Conservation (phyloP, 2,113 vertebrate species). For the Tringa solitaria region DNA sequence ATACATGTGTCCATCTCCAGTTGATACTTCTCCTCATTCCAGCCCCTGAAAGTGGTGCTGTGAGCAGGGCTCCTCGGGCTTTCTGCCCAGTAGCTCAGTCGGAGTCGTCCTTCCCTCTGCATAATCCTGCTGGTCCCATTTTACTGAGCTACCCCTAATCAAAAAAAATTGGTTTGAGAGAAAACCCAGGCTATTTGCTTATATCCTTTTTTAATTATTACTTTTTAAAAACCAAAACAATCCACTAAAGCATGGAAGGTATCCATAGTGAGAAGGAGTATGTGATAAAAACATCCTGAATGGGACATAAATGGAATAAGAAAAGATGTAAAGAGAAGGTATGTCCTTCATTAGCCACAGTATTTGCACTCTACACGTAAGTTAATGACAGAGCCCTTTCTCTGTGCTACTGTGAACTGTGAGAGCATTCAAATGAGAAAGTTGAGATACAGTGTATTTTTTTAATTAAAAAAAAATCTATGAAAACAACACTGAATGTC, state of each 20-base stretch:
- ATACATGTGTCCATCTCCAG: background rate
- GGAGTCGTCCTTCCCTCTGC: background rate
- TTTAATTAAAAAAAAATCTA: background rate
- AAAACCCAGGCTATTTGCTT: background rate
- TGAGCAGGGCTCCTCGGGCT: background rate
- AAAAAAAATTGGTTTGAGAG: background rate
- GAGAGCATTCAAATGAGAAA: background rate
- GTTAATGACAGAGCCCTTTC: background rate
- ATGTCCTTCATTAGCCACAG: background rate
- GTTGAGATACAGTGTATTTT: background rate
- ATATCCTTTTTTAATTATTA: background rate
- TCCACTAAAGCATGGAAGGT: background rate
- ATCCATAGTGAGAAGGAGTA: background rate
- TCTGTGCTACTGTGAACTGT: background rate
- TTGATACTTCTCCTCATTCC: background rate
- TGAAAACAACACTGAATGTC: background rate
- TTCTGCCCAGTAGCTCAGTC: background rate
- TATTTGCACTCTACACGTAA: background rate
- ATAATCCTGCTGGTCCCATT: background rate
- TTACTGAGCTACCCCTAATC: background rate
- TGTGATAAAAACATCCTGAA: background rate
- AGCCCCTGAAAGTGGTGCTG: background rate
- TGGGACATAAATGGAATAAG: background rate
- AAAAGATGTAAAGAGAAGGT: background rate
- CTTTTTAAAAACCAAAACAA: background rate